phyloP scores from a whole-genome alignment of 1,140 invertebrate genomes.

The Drosophila lowei region DNA sequence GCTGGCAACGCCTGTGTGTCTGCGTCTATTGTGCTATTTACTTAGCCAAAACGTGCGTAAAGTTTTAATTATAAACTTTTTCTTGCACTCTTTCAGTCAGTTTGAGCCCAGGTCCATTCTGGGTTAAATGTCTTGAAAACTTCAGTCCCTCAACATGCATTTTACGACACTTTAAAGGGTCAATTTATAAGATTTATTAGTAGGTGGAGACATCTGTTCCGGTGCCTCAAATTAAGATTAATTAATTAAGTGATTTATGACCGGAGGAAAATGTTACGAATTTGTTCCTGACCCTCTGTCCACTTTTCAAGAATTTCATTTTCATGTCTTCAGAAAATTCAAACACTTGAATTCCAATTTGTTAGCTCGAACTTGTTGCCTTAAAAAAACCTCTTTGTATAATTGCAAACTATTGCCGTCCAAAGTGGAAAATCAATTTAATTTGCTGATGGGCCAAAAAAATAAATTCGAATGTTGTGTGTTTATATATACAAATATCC shows the following conservation, averaged over 20 bases:
- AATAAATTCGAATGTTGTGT: slow-evolving; percentile 32
- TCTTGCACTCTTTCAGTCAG: slow-evolving; percentile 41
- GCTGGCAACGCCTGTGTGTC: slow-evolving; percentile 26
- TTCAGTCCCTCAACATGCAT: slow-evolving; percentile 19
- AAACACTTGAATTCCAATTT: slow-evolving; percentile 33
- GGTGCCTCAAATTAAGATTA: slow-evolving; percentile 56
- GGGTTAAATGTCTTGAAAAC: slow-evolving; percentile 8
- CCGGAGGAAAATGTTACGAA: not conserved
- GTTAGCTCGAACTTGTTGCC: slow-evolving; percentile 13
- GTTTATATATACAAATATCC: slow-evolving; percentile 20
- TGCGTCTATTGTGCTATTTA: slow-evolving; percentile 60
- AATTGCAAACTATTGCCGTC: slow-evolving; percentile 51
- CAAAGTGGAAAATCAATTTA: slow-evolving; percentile 59
- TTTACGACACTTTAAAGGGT: slow-evolving; percentile 64
- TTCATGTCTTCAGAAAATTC: slow-evolving; percentile 29
- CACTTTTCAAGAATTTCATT: slow-evolving; percentile 33
- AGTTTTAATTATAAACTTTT: slow-evolving; percentile 79
- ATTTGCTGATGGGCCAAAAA: slow-evolving; percentile 53
- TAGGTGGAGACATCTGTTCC: slow-evolving; percentile 39
- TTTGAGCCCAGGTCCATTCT: not conserved
- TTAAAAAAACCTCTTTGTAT: slow-evolving; percentile 58
- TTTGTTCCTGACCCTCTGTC: slow-evolving; percentile 15
- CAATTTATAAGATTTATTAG: slow-evolving; percentile 51
- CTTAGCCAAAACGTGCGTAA: slow-evolving; percentile 79
- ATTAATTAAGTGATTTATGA: slow-evolving; percentile 51